Conservation (phyloP, 2,113 vertebrate species). For the Prinia subflava region DNA sequence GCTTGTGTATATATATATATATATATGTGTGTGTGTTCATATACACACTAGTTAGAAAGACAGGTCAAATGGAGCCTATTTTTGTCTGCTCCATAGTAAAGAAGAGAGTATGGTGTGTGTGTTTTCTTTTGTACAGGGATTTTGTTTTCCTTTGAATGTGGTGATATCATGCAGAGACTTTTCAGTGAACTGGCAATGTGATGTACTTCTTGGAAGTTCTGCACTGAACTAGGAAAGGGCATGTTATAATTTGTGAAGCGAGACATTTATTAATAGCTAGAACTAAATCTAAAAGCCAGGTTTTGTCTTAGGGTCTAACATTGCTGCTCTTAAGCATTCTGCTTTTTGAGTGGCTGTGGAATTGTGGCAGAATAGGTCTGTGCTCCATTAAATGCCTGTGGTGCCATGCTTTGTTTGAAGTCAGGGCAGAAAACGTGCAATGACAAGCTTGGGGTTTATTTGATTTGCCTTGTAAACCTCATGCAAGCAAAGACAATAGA, state of each 20-base stretch:
- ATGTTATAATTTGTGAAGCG: neutral
- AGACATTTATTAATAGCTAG: neutral
- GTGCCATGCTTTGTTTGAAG: neutral
- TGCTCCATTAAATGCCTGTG: neutral
- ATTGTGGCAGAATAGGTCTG: neutral
- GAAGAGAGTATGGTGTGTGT: neutral
- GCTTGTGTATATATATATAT: neutral
- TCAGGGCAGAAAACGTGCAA: neutral
- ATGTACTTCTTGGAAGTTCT: neutral
- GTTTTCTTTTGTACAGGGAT: neutral
- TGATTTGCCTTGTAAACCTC: neutral
- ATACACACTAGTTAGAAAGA: neutral
- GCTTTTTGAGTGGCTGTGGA: neutral
- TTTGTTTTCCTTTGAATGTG: neutral
- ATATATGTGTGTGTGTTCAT: neutral
- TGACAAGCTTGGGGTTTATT: neutral
- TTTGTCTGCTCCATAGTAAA: neutral
- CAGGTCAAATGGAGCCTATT: neutral
- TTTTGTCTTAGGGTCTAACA: neutral
- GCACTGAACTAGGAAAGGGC: neutral
- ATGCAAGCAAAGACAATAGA: neutral
- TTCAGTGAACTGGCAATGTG: neutral
- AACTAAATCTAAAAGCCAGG: neutral
- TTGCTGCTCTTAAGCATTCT: neutral
- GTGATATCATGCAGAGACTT: neutral